phyloP scores from a whole-genome alignment of 2,888 invertebrate genomes.

The Nycteola revayana region DNA sequence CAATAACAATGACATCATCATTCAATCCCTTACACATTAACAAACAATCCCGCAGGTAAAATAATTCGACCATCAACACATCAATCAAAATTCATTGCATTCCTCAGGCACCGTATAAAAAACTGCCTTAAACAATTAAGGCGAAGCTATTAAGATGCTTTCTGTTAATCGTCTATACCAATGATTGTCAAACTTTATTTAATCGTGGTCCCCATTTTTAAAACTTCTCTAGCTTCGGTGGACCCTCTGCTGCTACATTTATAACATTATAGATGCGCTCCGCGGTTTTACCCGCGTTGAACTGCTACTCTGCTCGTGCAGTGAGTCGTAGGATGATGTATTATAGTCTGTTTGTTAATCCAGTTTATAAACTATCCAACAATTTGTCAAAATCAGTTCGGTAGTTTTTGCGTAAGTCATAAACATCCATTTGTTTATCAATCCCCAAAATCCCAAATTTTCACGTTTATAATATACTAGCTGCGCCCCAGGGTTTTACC shows the following conservation, averaged over 20 bases:
- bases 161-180: constrained; percentile 49
- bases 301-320: too few species aligned
- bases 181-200: not conserved
- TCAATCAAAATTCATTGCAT: constrained; percentile 28
- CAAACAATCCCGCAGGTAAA: constrained; percentile 9
- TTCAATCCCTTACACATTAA: too few species aligned
- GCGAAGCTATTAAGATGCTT: constrained; percentile 57
- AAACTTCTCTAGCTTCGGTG: not conserved
- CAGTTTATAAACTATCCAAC: too few species aligned
- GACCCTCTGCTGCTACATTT: not conserved
- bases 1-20: too few species aligned
- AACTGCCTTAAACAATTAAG: constrained; percentile 56
- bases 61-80: constrained; percentile 9
- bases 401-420: not conserved
- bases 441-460: too few species aligned
- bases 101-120: constrained; percentile 36
- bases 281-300: too few species aligned
- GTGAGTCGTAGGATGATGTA: too few species aligned
- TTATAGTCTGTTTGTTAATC: too few species aligned
- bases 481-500: too few species aligned
- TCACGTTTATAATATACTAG: too few species aligned
- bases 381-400: not conserved
- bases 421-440: too few species aligned
- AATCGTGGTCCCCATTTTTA: not conserved
- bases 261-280: not conserved